Evolutionary conservation across 2,888 invertebrate species (phyloP).

Genomic region (Andrena hattorfiana): DNA sequence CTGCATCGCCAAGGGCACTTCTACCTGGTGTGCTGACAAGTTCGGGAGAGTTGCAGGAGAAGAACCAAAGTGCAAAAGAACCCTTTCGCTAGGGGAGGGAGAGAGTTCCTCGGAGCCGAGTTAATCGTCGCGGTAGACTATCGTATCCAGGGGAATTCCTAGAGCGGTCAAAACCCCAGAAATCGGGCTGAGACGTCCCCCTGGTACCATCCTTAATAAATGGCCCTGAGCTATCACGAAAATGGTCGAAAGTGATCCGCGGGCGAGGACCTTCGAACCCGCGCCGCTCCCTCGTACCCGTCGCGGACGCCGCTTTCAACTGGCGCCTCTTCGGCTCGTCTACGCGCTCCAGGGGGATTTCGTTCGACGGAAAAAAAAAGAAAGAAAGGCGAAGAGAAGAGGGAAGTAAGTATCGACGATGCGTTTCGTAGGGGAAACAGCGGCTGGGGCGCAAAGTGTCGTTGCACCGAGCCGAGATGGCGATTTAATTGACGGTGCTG

Average conservation of each 20-base stretch:
- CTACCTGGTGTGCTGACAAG: background rate
- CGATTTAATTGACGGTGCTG: conserved; percentile 59
- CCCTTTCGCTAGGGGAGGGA: conserved; percentile 14
- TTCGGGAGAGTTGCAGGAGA: conserved; percentile 7
- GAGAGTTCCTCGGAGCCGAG: conserved; percentile 22
- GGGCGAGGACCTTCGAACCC: conserved; percentile 54
- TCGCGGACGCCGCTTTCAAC: conserved; percentile 31
- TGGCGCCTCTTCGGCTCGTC: conserved; percentile 55
- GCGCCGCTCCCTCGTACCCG: conserved; percentile 26
- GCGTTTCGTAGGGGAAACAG: background rate
- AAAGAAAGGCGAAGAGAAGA: conserved; percentile 12
- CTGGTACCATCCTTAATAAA: conserved; percentile 70
- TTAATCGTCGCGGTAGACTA: conserved; percentile 44
- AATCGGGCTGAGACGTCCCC: conserved; percentile 36
- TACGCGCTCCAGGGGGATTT: conserved; percentile 62
- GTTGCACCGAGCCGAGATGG: conserved; percentile 54
- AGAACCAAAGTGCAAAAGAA: conserved; percentile 11
- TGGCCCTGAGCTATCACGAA: conserved; percentile 74
- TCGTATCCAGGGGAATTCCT: conserved; percentile 54
- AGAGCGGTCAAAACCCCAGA: conserved; percentile 68
- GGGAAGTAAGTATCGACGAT: conserved; percentile 20
- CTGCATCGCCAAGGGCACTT: too few species aligned
- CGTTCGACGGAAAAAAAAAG: conserved; percentile 19
- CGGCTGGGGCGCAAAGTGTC: conserved; percentile 44
- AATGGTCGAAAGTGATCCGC: conserved; percentile 52